Conservation (phyloP, 2,797 vertebrate genomes). For the Arctocebus calabarensis region DNA sequence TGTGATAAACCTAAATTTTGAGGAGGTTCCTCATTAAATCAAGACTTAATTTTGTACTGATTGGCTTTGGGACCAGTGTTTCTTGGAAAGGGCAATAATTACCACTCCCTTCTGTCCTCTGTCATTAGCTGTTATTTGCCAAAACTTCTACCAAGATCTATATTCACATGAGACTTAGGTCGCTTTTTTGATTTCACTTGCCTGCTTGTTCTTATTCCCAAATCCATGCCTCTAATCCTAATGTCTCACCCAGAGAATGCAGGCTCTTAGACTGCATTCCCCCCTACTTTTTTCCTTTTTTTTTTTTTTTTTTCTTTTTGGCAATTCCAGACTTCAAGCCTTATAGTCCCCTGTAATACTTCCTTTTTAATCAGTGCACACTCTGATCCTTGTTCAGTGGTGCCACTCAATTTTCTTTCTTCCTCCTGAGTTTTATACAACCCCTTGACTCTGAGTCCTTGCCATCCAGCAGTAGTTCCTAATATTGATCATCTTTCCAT, state of each 20-base stretch:
- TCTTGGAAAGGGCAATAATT: constrained; percentile 53
- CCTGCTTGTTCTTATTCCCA: not conserved
- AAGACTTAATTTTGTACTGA: constrained; percentile 41
- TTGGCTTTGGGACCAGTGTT: not conserved
- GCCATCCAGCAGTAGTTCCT: not conserved
- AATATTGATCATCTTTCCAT: not conserved
- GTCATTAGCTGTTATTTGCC: not conserved
- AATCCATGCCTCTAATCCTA: not conserved
- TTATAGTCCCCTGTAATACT: not conserved
- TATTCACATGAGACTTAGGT: not conserved
- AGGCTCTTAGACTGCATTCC: not conserved
- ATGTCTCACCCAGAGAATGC: not conserved
- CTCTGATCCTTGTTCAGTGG: not conserved
- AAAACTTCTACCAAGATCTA: constrained; percentile 12
- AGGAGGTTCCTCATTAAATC: not conserved
- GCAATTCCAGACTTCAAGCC: no score
- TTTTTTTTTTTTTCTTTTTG: no score
- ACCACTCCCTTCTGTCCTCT: not conserved
- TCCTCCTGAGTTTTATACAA: not conserved
- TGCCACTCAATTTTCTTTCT: not conserved
- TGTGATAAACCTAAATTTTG: constrained; percentile 36
- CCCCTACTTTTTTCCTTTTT: no score
- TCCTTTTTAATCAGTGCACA: not conserved
- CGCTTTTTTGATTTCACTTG: no score
- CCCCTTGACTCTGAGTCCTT: not conserved